These are phyloP conservation scores for Taeniopygia guttata DNA, from an alignment of 2,797 vertebrate genomes.

Conservation along the genomic window DNA sequence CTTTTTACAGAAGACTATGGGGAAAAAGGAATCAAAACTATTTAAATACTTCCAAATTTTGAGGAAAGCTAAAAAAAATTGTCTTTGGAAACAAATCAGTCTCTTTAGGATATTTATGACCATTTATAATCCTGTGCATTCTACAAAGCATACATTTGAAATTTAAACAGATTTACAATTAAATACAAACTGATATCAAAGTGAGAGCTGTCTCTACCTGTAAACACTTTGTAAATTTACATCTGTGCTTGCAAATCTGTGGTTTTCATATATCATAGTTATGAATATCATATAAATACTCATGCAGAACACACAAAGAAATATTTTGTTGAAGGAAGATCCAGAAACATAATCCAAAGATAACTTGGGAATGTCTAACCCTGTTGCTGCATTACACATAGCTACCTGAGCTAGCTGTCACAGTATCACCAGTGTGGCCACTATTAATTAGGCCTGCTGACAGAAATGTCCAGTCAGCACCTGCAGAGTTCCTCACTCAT, in stretches of 20 bases:
- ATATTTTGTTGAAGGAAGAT: not conserved
- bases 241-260: not conserved
- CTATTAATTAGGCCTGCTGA: not conserved
- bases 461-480: not conserved
- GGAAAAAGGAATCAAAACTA: not conserved
- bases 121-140: not conserved
- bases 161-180: not conserved
- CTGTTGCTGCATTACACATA: not conserved
- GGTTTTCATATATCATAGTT: not conserved
- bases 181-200: not conserved
- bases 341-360: not conserved
- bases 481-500: not conserved
- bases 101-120: not conserved
- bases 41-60: not conserved
- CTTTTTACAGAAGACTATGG: not conserved
- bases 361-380: not conserved
- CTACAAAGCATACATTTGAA: not conserved
- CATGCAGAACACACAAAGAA: not conserved
- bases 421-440: not conserved
- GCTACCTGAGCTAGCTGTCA: not conserved
- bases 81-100: not conserved
- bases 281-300: not conserved
- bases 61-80: not conserved
- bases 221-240: not conserved
- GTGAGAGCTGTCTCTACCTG: not conserved